These are phyloP conservation scores for Actinernus sp. DNA, from an alignment of 92 coral and sea anemone species.

Conservation along the genomic window DNA sequence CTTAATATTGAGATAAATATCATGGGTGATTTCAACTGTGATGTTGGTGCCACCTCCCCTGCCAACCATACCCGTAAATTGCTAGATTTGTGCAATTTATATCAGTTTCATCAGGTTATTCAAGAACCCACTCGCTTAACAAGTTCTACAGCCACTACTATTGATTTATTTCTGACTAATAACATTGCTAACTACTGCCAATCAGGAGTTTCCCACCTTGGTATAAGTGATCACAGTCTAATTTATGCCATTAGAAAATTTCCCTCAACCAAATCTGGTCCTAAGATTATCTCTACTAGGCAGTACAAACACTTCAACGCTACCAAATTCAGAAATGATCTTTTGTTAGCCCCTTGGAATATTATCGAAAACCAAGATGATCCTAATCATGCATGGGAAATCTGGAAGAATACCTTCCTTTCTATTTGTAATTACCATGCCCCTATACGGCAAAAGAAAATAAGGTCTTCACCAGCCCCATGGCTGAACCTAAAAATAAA, in stretches of 20 bases:
- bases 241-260: constrained; percentile 3
- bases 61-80: too few relatives aligned
- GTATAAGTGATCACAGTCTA: constrained; percentile 9
- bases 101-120: constrained; percentile 16
- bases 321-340: background rate
- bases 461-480: background rate
- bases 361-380: background rate
- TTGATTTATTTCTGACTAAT: constrained; percentile 8
- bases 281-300: background rate
- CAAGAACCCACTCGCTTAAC: constrained; percentile 8
- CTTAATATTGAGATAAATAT: background rate
- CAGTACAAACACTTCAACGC: background rate
- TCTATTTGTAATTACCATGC: background rate
- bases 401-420: background rate
- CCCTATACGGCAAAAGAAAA: background rate
- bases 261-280: background rate
- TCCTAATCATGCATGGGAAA: background rate
- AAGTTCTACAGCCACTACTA: background rate
- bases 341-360: background rate
- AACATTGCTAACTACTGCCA: background rate
- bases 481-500: background rate
- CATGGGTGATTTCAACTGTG: background rate
- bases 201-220: constrained; percentile 20
- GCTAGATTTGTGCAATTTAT: too few relatives aligned
- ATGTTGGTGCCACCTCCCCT: background rate